Percentiles rank a stretch among this genome's conserved stretches.
phyloP scores from a whole-genome alignment of 2,797 vertebrate genomes.

The Taeniopygia guttata region DNA sequence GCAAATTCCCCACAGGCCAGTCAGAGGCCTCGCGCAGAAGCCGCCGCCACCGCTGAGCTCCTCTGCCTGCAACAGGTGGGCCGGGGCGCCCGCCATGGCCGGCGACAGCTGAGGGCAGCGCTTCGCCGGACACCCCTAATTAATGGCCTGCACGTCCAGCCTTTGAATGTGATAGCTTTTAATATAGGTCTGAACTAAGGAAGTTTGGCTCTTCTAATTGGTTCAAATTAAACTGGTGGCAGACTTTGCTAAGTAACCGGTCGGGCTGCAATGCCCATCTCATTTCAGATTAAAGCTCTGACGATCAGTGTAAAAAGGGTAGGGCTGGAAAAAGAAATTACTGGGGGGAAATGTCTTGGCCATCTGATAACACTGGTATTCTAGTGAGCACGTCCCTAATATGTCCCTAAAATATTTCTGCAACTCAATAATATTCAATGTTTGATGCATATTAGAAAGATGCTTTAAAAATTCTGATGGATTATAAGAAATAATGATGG shows the following conservation, averaged over 20 bases:
- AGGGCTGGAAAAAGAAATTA: background rate
- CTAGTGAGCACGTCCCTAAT: constrained; percentile 15
- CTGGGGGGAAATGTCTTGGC: constrained; percentile 43
- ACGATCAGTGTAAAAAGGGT: constrained; percentile 26
- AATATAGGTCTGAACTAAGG: constrained; percentile 69
- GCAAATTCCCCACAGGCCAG: constrained; percentile 80
- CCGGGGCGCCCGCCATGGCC: constrained; percentile 67
- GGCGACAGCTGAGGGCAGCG: constrained; percentile 75
- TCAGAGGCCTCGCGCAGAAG: constrained; percentile 71
- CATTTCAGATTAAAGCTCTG: constrained; percentile 46
- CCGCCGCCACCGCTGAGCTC: constrained; percentile 62
- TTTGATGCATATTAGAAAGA: background rate
- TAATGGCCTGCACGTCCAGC: constrained; percentile 67
- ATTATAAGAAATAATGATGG: background rate
- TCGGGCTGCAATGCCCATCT: constrained; percentile 9
- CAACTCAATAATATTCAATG: background rate
- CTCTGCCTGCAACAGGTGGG: constrained; percentile 80
- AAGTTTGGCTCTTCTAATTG: constrained; percentile 76
- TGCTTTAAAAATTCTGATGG: constrained; percentile 19
- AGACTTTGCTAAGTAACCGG: constrained; percentile 61
- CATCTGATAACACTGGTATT: constrained; percentile 52
- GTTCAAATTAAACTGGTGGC: constrained; percentile 69
- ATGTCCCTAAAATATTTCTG: constrained; percentile 11
- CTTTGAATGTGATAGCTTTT: constrained; percentile 74
- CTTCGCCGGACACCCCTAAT: constrained; percentile 76